Evolutionary conservation across 2,797 vertebrate genomes (phyloP).

Genomic region (Hippocampus kuda): DNA sequence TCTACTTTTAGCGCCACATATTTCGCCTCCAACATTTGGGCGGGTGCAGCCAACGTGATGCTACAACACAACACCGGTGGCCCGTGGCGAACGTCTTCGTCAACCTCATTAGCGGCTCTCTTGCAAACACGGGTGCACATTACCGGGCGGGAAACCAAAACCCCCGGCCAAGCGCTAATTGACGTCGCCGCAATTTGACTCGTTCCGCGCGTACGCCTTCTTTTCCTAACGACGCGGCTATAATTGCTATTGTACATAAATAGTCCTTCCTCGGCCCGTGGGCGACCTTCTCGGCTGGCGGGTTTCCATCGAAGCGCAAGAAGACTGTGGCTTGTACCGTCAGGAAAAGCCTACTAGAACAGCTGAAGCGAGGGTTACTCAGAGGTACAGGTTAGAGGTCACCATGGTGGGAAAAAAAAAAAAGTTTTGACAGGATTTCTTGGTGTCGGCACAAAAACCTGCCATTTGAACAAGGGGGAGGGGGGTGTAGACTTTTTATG

Average conservation of each 20-base stretch:
- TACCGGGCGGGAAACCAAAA: conserved; percentile 53
- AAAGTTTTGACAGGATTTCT: no score
- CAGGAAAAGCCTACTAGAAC: neutral
- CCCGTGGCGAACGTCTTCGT: conserved; percentile 39
- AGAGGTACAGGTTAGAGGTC: no score
- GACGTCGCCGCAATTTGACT: conserved; percentile 53
- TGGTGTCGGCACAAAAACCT: no score
- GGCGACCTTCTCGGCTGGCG: no score
- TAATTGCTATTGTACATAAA: no score
- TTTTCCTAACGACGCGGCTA: neutral
- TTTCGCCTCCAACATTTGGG: neutral
- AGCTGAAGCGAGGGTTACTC: no score
- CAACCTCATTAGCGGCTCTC: conserved; percentile 60
- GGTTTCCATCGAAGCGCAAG: no score
- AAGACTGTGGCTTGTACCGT: no score
- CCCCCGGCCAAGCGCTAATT: conserved; percentile 53
- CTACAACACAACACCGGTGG: conserved; percentile 29
- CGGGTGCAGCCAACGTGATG: conserved; percentile 42
- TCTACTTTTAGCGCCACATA: neutral
- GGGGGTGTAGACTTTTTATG: no score
- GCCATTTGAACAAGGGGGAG: no score
- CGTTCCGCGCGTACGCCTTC: neutral
- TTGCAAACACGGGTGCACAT: conserved; percentile 58
- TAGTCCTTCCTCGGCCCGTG: no score
- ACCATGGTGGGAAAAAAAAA: no score